Evolutionary conservation across 64 coral and sea anemone species (phyloP).

Genomic region (Porites lutea): DNA sequence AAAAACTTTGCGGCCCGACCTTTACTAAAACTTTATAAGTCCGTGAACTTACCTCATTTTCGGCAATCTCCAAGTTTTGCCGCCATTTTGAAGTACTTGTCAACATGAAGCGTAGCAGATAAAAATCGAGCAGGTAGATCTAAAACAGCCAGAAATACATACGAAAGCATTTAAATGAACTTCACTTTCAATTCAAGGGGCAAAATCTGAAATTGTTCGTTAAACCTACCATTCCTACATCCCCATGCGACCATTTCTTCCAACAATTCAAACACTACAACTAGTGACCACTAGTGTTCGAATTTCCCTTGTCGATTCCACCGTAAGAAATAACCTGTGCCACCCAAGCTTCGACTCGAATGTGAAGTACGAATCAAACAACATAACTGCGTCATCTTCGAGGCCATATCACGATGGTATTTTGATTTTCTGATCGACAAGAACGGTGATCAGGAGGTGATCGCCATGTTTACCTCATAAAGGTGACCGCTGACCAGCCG

Average conservation of each 20-base stretch:
- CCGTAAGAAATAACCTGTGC: background rate
- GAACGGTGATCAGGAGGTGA: no score
- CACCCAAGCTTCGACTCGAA: slow-evolving; percentile 1
- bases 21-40: slow-evolving; percentile 28
- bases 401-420: no score
- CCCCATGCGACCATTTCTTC: no score
- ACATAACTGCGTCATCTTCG: slow-evolving; percentile 5
- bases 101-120: slow-evolving; percentile 39
- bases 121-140: slow-evolving; percentile 11
- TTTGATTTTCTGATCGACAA: no score
- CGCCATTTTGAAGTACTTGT: slow-evolving; percentile 23
- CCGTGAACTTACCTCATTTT: slow-evolving; percentile 9
- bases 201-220: no score
- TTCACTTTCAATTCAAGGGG: no score
- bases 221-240: no score
- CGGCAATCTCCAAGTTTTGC: background rate
- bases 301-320: slow-evolving; percentile 5
- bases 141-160: slow-evolving; percentile 20
- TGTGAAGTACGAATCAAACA: slow-evolving; percentile 7
- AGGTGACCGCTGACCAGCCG: no score
- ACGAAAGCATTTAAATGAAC: background rate
- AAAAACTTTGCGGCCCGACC: slow-evolving; percentile 29
- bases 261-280: no score
- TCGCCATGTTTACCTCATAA: no score
- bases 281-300: slow-evolving; percentile 14